phyloP scores from a whole-genome alignment of 92 coral and sea anemone genomes.

The Bergia sp. region DNA sequence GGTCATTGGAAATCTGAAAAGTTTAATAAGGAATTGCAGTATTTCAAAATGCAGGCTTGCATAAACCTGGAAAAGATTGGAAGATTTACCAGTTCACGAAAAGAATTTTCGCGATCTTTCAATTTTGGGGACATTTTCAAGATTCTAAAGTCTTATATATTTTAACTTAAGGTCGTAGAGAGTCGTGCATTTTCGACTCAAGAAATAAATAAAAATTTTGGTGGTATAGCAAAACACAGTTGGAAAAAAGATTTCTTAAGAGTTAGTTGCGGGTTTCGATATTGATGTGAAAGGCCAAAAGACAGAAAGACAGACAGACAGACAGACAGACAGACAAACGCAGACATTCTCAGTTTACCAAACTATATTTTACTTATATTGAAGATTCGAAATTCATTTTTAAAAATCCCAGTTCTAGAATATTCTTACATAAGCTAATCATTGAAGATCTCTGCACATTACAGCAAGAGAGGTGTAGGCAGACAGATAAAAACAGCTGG shows the following conservation, averaged over 20 bases:
- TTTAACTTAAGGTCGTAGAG: too few relatives aligned
- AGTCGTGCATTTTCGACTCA: too few relatives aligned
- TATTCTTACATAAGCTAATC: not conserved
- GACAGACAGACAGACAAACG: not conserved
- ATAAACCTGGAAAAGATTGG: too few relatives aligned
- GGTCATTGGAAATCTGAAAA: too few relatives aligned
- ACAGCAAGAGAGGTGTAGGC: conserved; percentile 47
- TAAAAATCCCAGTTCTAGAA: not conserved
- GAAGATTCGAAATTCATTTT: not conserved
- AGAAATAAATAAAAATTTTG: too few relatives aligned
- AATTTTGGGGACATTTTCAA: not conserved
- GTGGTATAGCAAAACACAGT: too few relatives aligned
- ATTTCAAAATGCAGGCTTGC: too few relatives aligned
- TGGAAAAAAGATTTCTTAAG: not conserved
- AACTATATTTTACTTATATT: not conserved
- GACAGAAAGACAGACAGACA: not conserved
- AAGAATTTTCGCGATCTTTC: too few relatives aligned
- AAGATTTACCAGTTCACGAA: not conserved
- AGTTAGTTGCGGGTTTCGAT: not conserved
- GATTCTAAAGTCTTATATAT: too few relatives aligned
- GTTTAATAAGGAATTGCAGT: too few relatives aligned
- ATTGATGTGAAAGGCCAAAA: not conserved
- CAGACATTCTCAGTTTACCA: not conserved
- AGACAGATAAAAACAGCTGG: conserved; percentile 47
- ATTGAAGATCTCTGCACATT: not conserved